These are phyloP conservation scores for Gambusia yucatana DNA, from an alignment of 2,797 vertebrate species.

Conservation along the genomic window DNA sequence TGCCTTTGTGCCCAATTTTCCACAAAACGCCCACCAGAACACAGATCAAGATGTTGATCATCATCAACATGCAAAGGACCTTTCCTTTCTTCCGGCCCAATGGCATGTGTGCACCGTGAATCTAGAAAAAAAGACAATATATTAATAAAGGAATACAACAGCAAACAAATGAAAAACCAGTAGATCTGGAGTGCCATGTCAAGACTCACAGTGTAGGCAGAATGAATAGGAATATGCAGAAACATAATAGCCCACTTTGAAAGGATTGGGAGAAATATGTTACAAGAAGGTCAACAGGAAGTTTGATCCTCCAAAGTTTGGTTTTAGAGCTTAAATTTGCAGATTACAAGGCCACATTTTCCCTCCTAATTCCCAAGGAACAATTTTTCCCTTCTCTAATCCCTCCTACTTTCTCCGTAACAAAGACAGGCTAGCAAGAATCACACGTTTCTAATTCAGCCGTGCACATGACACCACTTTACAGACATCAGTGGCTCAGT, in stretches of 20 bases:
- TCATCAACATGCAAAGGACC: conserved; percentile 84
- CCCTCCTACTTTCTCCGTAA: conserved; percentile 1
- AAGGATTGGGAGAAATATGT: not conserved
- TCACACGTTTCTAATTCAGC: conserved; percentile 70
- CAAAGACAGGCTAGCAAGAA: conserved; percentile 29
- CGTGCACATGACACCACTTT: conserved; percentile 68
- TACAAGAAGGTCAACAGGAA: not conserved
- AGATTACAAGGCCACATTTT: conserved; percentile 29
- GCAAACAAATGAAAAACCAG: not conserved
- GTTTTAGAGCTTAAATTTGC: conserved; percentile 24
- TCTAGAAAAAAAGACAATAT: conserved; percentile 32
- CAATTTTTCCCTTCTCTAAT: conserved; percentile 7
- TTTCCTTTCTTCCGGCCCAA: conserved; percentile 82
- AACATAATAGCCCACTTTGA: conserved; percentile 39
- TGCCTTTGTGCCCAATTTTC: conserved; percentile 72
- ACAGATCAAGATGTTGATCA: conserved; percentile 88
- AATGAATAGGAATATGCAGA: conserved; percentile 38
- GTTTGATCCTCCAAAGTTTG: conserved; percentile 4
- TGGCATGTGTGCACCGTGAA: conserved; percentile 77
- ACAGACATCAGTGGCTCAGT: conserved; percentile 14
- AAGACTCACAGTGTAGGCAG: conserved; percentile 15
- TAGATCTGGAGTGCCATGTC: not conserved
- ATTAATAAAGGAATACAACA: not conserved
- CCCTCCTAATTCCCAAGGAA: conserved; percentile 40
- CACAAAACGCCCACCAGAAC: conserved; percentile 85